Base-by-base conservation (phyloP, 2,888 invertebrate species). In the Athalia circularis region DNA sequence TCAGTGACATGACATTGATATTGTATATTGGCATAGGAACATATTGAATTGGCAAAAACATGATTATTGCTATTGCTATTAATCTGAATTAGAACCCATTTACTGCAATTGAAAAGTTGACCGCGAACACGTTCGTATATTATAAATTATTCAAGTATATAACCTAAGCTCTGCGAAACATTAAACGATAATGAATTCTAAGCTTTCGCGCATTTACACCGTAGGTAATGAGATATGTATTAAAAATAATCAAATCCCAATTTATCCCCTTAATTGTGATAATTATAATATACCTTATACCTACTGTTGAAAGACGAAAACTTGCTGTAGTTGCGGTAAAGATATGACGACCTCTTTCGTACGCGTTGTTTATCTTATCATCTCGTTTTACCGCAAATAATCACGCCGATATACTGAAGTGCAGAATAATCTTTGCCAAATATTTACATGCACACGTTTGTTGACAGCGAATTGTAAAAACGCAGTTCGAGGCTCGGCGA, bases 51-150 rank as follows among this genome's bases (percentile, higher is more conserved):
- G 68, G 52, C n/a, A 29, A 68, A 52, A 61, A 6, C n/a, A 48
- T 43, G 48, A 72, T 72, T 72, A 72, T 59, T 72, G 47, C 59
- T 59, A 72, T 72, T 8, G 72, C 72, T 72, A 59, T 59, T 72
- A 45, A 72, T 72, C 72, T 47, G 72, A 72, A 15, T 72, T 61
- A 72, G 47, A 59, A 47, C 45, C 59, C 47, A 72, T 72, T 72
- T 47, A 47, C 45, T 48, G 59, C 72, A 72, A 72, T 72, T 72
- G 72, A 47, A 59, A 72, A 6, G 72, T 57, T 72, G 72, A n/a
- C 13, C 59, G 15, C 15, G 5, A 72, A 59, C 59, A 48, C n/a
- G 47, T 52, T 13, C 11, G 11, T 7, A 13, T 59, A 72, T 72
- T 59, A 59, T 61, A 47, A 59, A 59, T 57, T 72, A 13, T 47